phyloP scores from a whole-genome alignment of 1,140 invertebrate genomes.

The Plutomurus gul region DNA sequence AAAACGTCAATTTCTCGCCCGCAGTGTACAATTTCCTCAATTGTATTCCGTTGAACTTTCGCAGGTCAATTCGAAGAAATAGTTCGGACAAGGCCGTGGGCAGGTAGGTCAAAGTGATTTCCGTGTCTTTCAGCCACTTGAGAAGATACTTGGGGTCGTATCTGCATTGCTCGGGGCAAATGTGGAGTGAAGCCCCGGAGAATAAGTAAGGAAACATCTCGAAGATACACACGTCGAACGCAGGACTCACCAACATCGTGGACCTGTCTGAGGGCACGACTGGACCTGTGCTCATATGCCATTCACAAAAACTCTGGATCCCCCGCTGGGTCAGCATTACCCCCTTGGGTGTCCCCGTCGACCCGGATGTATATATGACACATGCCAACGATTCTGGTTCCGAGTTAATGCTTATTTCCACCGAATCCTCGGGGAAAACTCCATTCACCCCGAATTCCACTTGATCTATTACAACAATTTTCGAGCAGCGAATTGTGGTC shows the following conservation, averaged over 20 bases:
- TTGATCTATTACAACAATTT: background rate
- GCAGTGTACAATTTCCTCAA: constrained; percentile 80
- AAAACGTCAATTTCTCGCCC: constrained; percentile 70
- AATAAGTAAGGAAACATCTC: constrained; percentile 83
- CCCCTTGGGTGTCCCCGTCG: constrained; percentile 90
- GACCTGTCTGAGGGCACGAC: constrained; percentile 69
- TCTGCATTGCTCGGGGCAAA: constrained; percentile 70
- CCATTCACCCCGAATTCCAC: background rate
- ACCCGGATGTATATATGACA: constrained; percentile 88
- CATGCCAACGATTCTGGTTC: constrained; percentile 61
- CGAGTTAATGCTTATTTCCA: background rate
- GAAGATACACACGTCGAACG: constrained; percentile 82
- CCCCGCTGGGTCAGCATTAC: constrained; percentile 76
- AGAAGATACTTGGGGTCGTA: background rate
- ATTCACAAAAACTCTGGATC: constrained; percentile 54
- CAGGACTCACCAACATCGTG: constrained; percentile 78
- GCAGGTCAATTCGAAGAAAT: constrained; percentile 57
- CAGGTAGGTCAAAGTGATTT: constrained; percentile 64
- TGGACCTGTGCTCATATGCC: constrained; percentile 59
- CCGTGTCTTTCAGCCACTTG: background rate
- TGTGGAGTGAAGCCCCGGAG: constrained; percentile 70
- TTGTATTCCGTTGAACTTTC: background rate
- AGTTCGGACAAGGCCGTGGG: constrained; percentile 75
- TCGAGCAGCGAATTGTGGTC: background rate
- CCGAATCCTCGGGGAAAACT: background rate